Conservation (phyloP, 1,140 invertebrate species). For the Eupeodes corollae region DNA sequence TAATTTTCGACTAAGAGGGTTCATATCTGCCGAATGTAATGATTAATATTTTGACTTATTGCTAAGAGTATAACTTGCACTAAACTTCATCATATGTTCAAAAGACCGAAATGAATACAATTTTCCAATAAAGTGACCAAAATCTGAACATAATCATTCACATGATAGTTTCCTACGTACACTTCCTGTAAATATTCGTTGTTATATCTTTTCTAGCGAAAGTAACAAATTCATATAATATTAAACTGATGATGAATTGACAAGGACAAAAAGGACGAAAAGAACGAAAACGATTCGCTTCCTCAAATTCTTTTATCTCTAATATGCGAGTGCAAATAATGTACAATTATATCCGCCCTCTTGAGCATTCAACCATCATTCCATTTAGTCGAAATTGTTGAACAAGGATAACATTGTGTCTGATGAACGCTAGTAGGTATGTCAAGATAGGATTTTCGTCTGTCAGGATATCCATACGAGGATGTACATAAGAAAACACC, state of each 20-base stretch:
- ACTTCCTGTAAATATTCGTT: conserved; percentile 23
- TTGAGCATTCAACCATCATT: conserved; percentile 22
- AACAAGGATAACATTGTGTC: not conserved
- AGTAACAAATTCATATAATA: not conserved
- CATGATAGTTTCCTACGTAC: conserved; percentile 16
- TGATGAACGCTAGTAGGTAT: not conserved
- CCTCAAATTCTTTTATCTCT: conserved; percentile 35
- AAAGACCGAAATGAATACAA: conserved; percentile 16
- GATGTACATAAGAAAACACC: conserved; percentile 1
- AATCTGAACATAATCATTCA: conserved; percentile 34
- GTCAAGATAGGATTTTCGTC: not conserved
- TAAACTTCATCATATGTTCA: no score
- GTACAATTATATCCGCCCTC: conserved; percentile 31
- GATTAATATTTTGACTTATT: no score
- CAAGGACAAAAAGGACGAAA: not conserved
- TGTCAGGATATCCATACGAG: conserved; percentile 1
- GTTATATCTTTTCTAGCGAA: conserved; percentile 6
- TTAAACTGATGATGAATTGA: not conserved
- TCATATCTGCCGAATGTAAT: no score
- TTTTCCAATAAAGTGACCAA: conserved; percentile 35
- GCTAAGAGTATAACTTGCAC: no score
- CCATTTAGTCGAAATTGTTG: not conserved
- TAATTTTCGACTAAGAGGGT: no score
- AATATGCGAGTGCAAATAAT: conserved; percentile 5
- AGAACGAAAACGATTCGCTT: conserved; percentile 2